Conservation (phyloP, 2,888 invertebrate genomes). For the Cancer borealis region DNA sequence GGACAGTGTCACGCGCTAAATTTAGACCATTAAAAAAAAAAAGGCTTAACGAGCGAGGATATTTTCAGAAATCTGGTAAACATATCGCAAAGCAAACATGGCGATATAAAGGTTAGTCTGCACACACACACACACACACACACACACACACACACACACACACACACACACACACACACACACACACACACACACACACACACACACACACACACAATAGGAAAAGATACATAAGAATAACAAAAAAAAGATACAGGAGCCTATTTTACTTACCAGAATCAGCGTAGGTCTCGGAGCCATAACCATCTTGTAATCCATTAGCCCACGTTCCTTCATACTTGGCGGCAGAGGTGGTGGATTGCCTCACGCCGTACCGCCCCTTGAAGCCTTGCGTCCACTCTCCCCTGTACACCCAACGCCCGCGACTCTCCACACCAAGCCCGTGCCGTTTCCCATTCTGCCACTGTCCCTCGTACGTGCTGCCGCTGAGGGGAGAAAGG, state of each 20-base stretch:
- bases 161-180: constrained; percentile 35
- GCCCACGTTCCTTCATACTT: constrained; percentile 99
- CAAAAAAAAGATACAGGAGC: not conserved
- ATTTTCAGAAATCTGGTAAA: constrained; percentile 31
- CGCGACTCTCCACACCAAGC: constrained; percentile 97
- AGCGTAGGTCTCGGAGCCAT: constrained; percentile 99
- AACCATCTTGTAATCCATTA: constrained; percentile 98
- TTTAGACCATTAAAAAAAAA: not conserved
- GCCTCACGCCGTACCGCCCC: constrained; percentile 98
- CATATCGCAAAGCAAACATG: not conserved
- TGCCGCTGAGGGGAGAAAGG: constrained; percentile 86
- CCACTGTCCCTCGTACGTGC: constrained; percentile 99
- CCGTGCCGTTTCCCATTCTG: constrained; percentile 99
- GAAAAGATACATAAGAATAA: not conserved
- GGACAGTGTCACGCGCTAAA: not conserved
- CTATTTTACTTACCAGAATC: constrained; percentile 91
- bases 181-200: constrained; percentile 37
- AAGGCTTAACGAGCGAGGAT: not conserved
- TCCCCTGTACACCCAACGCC: constrained; percentile 97
- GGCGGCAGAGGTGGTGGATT: constrained; percentile 96
- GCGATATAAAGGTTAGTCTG: no score
- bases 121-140: not conserved
- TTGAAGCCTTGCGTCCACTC: constrained; percentile 99
- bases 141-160: constrained; percentile 41
- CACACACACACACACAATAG: not conserved